phyloP scores from a whole-genome alignment of 2,888 invertebrate genomes.

The Podotricha telesiphe region DNA sequence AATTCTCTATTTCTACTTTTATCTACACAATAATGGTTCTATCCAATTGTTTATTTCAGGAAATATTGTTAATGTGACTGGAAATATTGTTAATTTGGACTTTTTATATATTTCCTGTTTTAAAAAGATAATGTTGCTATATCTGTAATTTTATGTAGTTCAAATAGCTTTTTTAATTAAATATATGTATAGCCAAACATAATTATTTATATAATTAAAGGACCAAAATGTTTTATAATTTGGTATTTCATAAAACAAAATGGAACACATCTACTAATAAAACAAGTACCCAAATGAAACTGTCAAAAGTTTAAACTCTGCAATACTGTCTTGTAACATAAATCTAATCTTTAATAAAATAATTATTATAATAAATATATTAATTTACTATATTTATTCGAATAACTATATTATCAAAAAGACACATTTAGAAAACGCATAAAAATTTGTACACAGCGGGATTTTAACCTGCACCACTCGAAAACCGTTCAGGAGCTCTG shows the following conservation, averaged over 20 bases:
- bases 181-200: conserved; percentile 53
- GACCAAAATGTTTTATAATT: conserved; percentile 31
- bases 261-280: conserved; percentile 14
- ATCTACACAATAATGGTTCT: conserved; percentile 16
- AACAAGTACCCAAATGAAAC: conserved; percentile 43
- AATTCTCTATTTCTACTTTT: conserved; percentile 13
- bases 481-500: too few relatives aligned
- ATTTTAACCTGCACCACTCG: too few relatives aligned
- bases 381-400: conserved; percentile 9
- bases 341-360: conserved; percentile 1
- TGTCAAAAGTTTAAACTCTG: conserved; percentile 3
- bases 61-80: neutral
- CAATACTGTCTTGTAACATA: conserved; percentile 24
- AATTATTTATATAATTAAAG: conserved; percentile 38
- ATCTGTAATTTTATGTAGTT: conserved; percentile 26
- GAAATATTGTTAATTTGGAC: conserved; percentile 4
- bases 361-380: conserved; percentile 11
- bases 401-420: conserved; percentile 13
- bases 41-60: neutral
- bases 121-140: conserved; percentile 39
- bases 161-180: conserved; percentile 19
- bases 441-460: too few relatives aligned
- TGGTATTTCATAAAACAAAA: conserved; percentile 26
- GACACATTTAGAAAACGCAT: too few relatives aligned
- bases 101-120: neutral